Conservation (phyloP, 2,888 invertebrate species). For the Lycocerus yunnanus region DNA sequence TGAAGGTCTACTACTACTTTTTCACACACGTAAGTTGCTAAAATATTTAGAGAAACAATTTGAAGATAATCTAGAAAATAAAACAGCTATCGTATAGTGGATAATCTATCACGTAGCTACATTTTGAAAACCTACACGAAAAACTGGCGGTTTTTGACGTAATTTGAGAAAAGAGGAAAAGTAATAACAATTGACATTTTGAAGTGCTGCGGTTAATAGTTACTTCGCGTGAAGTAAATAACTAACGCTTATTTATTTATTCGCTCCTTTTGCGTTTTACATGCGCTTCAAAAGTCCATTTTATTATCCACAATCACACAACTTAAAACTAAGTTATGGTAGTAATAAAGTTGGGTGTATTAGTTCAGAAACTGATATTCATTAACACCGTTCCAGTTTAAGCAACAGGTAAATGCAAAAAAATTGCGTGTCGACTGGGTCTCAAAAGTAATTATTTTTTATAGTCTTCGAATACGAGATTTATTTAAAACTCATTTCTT, state of each 20-base stretch:
- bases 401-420: constrained; percentile 20
- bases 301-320: constrained; percentile 16
- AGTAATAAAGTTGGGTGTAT: not conserved
- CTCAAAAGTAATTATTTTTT: constrained; percentile 16
- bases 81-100: constrained; percentile 15
- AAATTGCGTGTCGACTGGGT: constrained; percentile 16
- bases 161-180: not conserved
- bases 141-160: not conserved
- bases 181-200: constrained; percentile 8
- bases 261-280: constrained; percentile 4
- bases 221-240: constrained; percentile 7
- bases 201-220: constrained; percentile 6
- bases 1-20: constrained; percentile 87
- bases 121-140: not conserved
- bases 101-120: constrained; percentile 21
- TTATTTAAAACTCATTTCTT: constrained; percentile 17
- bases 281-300: constrained; percentile 2
- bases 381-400: constrained; percentile 7
- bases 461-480: constrained; percentile 8
- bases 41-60: constrained; percentile 6
- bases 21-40: constrained; percentile 81
- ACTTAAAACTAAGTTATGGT: constrained; percentile 7
- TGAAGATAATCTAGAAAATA: constrained; percentile 11
- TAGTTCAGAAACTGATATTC: constrained; percentile 10
- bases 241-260: constrained; percentile 9